These are phyloP conservation scores for Choristoneura fumiferana DNA, from an alignment of 1,140 invertebrate genomes.

Conservation along the genomic window DNA sequence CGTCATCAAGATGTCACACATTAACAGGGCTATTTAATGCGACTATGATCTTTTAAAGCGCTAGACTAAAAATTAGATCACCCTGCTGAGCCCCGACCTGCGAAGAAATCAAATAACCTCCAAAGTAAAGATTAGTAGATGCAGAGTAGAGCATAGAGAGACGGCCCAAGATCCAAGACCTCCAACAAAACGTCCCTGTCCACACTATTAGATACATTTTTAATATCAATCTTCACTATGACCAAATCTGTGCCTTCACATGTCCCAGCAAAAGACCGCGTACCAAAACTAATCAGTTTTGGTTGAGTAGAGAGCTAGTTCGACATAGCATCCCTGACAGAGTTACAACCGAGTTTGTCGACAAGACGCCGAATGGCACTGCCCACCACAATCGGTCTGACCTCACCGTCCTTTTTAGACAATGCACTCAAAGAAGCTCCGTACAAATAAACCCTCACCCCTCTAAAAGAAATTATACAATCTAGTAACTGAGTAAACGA, in stretches of 20 bases:
- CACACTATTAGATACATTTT: neutral
- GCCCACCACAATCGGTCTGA: constrained; percentile 1
- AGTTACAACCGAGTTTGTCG: neutral
- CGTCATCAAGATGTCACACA: neutral
- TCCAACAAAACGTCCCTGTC: neutral
- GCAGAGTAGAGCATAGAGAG: constrained; percentile 10
- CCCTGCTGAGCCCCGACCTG: neutral
- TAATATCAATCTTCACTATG: neutral
- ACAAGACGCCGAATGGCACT: neutral
- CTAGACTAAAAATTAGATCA: neutral
- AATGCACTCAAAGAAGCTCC: constrained; percentile 9
- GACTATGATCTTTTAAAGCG: neutral
- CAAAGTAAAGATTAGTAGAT: constrained; percentile 11
- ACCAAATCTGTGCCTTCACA: neutral
- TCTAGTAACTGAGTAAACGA: neutral
- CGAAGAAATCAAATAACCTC: neutral
- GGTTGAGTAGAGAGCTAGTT: neutral
- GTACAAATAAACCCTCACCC: constrained; percentile 16
- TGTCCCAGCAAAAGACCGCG: neutral
- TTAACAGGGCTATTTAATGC: neutral
- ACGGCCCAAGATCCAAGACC: neutral
- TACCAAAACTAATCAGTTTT: constrained; percentile 1
- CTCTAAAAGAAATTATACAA: constrained; percentile 18
- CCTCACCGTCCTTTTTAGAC: neutral
- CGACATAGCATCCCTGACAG: constrained; percentile 1